Evolutionary conservation across 1,140 invertebrate species (phyloP).

Genomic region (Goniozus legneri): DNA sequence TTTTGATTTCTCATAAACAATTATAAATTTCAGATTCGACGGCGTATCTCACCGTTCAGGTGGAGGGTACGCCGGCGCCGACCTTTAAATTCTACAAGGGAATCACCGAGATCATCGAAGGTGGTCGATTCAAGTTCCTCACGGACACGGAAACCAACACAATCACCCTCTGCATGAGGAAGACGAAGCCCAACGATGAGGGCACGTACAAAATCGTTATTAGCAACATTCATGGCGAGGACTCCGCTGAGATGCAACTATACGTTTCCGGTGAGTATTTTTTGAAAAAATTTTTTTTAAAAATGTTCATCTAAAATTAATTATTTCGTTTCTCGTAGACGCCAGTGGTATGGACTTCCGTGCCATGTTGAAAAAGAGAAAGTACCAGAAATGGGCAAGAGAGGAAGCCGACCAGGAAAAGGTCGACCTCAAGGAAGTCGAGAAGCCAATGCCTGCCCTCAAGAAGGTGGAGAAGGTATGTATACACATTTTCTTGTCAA

Average conservation of each 20-base stretch:
- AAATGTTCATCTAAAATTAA: constrained; percentile 6
- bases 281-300: background rate
- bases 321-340: constrained; percentile 58
- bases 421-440: constrained; percentile 89
- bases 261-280: constrained; percentile 84
- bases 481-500: constrained; percentile 12
- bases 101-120: constrained; percentile 83
- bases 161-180: constrained; percentile 91
- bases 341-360: constrained; percentile 98
- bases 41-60: constrained; percentile 81
- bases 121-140: constrained; percentile 86
- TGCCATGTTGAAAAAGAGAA: constrained; percentile 94
- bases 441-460: constrained; percentile 77
- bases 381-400: constrained; percentile 90
- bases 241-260: constrained; percentile 90
- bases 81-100: constrained; percentile 96
- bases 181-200: constrained; percentile 95
- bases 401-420: constrained; percentile 88
- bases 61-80: constrained; percentile 89
- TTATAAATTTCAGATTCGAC: constrained; percentile 68
- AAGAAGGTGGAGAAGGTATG: constrained; percentile 91
- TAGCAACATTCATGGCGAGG: constrained; percentile 90
- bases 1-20: background rate
- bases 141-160: constrained; percentile 86
- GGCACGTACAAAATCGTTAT: constrained; percentile 92